Percentiles rank a stretch among this genome's conserved stretches.
Evolutionary conservation across 30 jellyfish, hydroid and myxozoan genomes (phyloP).

Genomic region (Pseudorhiza aurosa): DNA sequence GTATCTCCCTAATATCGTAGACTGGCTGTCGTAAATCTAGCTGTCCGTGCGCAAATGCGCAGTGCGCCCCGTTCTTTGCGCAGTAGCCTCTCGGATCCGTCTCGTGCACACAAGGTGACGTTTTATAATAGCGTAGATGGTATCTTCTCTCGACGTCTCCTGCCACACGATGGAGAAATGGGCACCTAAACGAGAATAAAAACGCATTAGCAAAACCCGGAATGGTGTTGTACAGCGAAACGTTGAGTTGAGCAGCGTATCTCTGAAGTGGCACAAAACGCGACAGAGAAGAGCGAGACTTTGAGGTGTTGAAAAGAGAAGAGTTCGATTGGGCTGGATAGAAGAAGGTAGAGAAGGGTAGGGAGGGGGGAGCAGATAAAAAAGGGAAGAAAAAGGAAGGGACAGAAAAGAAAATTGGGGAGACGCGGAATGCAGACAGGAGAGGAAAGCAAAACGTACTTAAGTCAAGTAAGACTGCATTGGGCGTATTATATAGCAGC

Average conservation of each 20-base stretch:
- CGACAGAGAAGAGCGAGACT: background rate
- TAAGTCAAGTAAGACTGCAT: background rate
- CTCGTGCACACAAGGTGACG: conserved; percentile 98
- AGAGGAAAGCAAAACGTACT: background rate
- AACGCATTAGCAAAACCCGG: background rate
- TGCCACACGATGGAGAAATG: conserved; percentile 96
- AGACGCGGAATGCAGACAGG: background rate
- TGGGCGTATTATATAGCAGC: background rate
- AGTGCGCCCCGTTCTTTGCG: conserved; percentile 96
- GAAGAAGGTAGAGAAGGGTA: background rate
- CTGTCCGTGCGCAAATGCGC: conserved; percentile 99
- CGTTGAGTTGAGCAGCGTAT: background rate
- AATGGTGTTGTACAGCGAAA: background rate
- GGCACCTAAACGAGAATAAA: conserved; percentile 68
- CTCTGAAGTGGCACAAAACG: background rate
- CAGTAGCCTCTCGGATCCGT: conserved; percentile 93
- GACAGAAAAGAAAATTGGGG: background rate
- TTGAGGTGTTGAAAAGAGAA: background rate
- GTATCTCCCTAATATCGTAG: conserved; percentile 90
- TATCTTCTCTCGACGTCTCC: conserved; percentile 98
- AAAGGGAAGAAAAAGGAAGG: no score
- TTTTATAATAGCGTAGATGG: conserved; percentile 90
- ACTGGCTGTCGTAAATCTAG: conserved; percentile 96
- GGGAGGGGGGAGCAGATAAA: background rate
- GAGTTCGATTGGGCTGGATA: background rate